Base-by-base conservation (phyloP, 2,888 invertebrate species). In the Agonopterix arenella region DNA sequence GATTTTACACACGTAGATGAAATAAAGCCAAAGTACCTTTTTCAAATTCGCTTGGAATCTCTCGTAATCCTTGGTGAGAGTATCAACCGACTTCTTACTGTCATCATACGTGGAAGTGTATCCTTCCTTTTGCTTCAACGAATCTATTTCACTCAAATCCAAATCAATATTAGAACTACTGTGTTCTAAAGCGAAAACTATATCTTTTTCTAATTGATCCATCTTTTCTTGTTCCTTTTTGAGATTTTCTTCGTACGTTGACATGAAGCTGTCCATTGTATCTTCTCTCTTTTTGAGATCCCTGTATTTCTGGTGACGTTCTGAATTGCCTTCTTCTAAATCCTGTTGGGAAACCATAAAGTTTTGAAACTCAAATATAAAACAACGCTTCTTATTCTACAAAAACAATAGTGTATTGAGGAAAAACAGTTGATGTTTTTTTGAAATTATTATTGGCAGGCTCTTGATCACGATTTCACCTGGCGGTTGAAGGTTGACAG, bases 231-330 rank as follows among this genome's bases (percentile, higher is more conserved):
- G 76, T 75, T 95, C 95, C 42, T 91, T 90, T 7, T 82, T 84
- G 54, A 93, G 91, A 53, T 85, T 91, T 37, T 91, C 90, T 58
- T 93, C 93, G 65, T 92, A 93, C 0, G 90, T 88, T 0, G 90
- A 80, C 80, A 95, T 90, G 65, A 96, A 96, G 11, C 91, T 84
- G 61, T 96, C 95, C 92, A 96, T 96, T 1, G 93, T 93, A 75
- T 95, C 94, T 71, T 96, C 96, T 47, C 95, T 89, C 62, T 94
- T 94, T 62, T 93, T 93, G 46, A 96, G 76, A 66, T 96, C 96
- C 43, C 94, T 91, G 68, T 95, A 96, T 71, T 95, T 96, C 55
- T 93, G 92, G 63, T 93, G 94, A 38, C 94, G 91, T 60, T 95
- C 95, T 0, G 93, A 92, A 60, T 92, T 92, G 11, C 91, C 92